Evolutionary conservation across 2,113 vertebrate species (phyloP), one percentile per base, ranked within the genome.

Genomic region (Hepsetus odoe): DNA sequence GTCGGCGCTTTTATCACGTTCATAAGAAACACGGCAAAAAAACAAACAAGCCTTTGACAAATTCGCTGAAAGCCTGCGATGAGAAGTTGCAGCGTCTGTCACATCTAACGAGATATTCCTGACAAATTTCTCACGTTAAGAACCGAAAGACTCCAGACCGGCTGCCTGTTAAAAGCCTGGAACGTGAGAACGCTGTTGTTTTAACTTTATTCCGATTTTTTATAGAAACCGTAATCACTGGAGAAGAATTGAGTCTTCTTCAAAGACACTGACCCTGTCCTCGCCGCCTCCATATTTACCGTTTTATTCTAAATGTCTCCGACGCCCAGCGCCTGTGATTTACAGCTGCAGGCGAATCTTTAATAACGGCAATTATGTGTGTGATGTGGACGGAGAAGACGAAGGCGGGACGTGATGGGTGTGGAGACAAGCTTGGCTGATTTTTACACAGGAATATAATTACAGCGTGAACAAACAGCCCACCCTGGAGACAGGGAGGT

Each of bases 301-400:
- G 64, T 70, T 51, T 75, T 46, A 71, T 16, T 42, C 55, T 64
- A 78, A 83, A 75, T 76, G 13, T 62, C 59, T 20, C 20, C 22
- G 73, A 72, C 59, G 35, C 10, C 0, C 24, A 14, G 28, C 44
- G 33, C 46, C 40, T 72, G 55, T 72, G 51, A 79, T 66, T 11
- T 53, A 73, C 16, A 42, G 51, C 26, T n/a, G 11, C 11, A 71
- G 59, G 42, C 65, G 33, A 56, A 38, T 69, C 40, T 79, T 76
- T 73, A 80, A 56, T 82, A 82, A 69, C 53, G 9, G 46, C 9
- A 5, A 49, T 74, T 64, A 49, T 78, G 22, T 64, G 56, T 78
- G 35, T 51, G 28, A 71, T 22, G 53, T 49, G 24, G 44, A 40
- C 22, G 32, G 16, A 13, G 58, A 49, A 77, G 76, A 55, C 1